phyloP scores from a whole-genome alignment of 2,888 invertebrate genomes.

The Ethmia dodecea region DNA sequence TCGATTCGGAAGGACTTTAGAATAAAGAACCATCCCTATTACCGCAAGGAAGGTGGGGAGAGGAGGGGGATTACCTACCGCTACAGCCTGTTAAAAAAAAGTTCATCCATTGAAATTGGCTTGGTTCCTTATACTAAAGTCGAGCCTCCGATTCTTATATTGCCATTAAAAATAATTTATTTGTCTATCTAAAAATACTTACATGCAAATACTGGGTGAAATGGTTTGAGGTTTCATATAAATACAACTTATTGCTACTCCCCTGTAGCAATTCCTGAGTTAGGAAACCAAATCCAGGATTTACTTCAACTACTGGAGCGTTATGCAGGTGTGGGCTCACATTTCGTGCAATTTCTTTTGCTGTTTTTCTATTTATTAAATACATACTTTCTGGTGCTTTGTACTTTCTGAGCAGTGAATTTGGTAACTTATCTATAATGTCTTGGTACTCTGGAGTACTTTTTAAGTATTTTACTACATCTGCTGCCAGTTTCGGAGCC shows the following conservation, averaged over 20 bases:
- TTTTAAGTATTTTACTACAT: slow-evolving; percentile 52
- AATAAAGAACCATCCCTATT: too few species aligned
- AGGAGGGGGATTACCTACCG: too few species aligned
- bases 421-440: slow-evolving; percentile 50
- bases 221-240: slow-evolving; percentile 76
- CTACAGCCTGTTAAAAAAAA: too few species aligned
- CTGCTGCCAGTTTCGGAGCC: slow-evolving; percentile 39
- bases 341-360: slow-evolving; percentile 47
- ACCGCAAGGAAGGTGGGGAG: too few species aligned
- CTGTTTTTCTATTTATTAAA: slow-evolving; percentile 55
- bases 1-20: too few species aligned
- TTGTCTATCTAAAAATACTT: slow-evolving; percentile 31
- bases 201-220: slow-evolving; percentile 68
- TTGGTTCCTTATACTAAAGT: too few species aligned
- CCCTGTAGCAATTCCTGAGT: slow-evolving; percentile 76
- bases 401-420: slow-evolving; percentile 50
- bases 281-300: slow-evolving; percentile 82
- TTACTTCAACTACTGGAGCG: slow-evolving; percentile 79
- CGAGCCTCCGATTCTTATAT: too few species aligned
- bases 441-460: slow-evolving; percentile 40
- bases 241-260: slow-evolving; percentile 67
- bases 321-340: slow-evolving; percentile 44
- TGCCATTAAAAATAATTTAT: too few species aligned
- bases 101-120: too few species aligned
- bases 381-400: slow-evolving; percentile 59